Conservation (phyloP, 2,113 vertebrate genomes). For the Agelaius phoeniceus region DNA sequence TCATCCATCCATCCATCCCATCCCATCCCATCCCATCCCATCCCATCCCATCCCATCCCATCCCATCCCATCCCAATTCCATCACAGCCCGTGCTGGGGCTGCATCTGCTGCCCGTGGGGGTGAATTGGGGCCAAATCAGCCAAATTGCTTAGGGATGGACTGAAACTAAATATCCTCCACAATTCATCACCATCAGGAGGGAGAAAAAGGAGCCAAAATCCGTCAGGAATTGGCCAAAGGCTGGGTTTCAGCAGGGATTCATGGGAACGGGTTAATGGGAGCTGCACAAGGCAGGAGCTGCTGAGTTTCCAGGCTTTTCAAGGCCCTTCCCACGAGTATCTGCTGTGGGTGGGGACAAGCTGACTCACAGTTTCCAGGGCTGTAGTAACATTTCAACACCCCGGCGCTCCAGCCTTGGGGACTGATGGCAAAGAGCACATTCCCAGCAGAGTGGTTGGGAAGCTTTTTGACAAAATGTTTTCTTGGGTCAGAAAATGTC, state of each 20-base stretch:
- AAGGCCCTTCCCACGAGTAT: slow-evolving; percentile 60
- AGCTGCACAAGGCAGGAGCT: not conserved
- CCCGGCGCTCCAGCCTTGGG: slow-evolving; percentile 43
- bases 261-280: slow-evolving; percentile 48
- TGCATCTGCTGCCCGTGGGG: not conserved
- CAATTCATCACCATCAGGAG: not conserved
- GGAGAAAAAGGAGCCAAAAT: not conserved
- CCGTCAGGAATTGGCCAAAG: accelerated
- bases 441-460: slow-evolving; percentile 49
- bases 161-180: not conserved
- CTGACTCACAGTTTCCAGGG: slow-evolving; percentile 67
- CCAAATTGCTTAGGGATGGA: not conserved
- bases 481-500: slow-evolving; percentile 26
- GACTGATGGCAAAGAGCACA: slow-evolving; percentile 56
- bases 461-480: slow-evolving; percentile 1
- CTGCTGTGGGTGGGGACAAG: slow-evolving; percentile 65
- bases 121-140: accelerated
- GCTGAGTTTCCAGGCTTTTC: slow-evolving; percentile 38
- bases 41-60: not conserved
- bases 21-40: too few relatives aligned
- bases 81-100: accelerated
- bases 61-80: not conserved
- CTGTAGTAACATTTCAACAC: slow-evolving; percentile 62
- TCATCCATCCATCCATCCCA: not conserved
- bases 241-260: not conserved